phyloP scores from a whole-genome alignment of 1,140 invertebrate genomes.

The Neodiprion virginianus region DNA sequence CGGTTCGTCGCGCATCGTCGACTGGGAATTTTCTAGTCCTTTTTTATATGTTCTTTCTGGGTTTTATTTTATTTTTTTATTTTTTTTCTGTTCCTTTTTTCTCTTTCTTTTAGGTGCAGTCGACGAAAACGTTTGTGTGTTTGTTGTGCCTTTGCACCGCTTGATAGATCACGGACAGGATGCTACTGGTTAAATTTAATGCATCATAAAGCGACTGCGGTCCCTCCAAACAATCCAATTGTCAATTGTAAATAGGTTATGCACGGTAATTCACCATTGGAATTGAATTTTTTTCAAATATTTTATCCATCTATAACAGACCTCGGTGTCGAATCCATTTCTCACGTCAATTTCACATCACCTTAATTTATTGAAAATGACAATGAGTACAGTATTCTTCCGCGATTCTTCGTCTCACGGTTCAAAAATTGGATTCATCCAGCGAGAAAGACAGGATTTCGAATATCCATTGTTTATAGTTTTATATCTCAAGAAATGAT shows the following conservation, averaged over 20 bases:
- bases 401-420: too few relatives aligned
- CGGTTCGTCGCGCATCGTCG: too few relatives aligned
- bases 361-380: too few relatives aligned
- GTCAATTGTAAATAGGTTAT: background rate
- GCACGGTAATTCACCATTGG: background rate
- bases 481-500: too few relatives aligned
- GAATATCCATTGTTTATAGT: too few relatives aligned
- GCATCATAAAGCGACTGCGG: conserved; percentile 31
- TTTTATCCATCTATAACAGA: background rate
- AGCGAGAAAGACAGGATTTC: too few relatives aligned
- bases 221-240: conserved; percentile 1
- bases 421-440: too few relatives aligned
- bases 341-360: background rate
- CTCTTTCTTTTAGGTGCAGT: background rate
- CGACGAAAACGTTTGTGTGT: background rate
- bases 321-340: conserved; percentile 2
- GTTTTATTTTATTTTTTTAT: too few relatives aligned
- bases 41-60: too few relatives aligned
- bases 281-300: background rate
- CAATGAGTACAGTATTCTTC: too few relatives aligned
- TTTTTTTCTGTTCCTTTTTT: background rate
- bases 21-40: too few relatives aligned
- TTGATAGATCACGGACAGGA: conserved; percentile 32
- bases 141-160: background rate
- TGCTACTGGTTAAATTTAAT: conserved; percentile 41